Base-by-base conservation (phyloP, 2,113 vertebrate species). In the Beaufortia kweichowensis region DNA sequence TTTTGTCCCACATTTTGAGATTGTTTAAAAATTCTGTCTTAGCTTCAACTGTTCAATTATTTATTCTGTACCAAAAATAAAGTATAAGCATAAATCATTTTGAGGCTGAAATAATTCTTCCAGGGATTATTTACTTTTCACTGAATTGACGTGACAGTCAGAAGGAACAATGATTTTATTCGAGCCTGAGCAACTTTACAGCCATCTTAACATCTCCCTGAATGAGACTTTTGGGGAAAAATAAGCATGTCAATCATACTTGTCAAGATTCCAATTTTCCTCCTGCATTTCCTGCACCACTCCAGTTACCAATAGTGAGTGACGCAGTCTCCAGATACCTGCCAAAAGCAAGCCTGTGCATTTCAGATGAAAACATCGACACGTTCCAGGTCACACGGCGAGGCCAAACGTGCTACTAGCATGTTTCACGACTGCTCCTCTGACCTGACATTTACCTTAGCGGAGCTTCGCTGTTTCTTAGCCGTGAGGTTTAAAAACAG, bases 241-340 rank as follows among this genome's bases (percentile, higher is more conserved):
- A 86, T 81, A 77, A 79, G 82, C 69, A 68, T 88, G 87, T 87
- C 87, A 89, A 82, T 91, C 90, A 87, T 84, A 84, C 86, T 86
- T 87, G 87, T 89, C 88, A 88, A 84, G 79, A 88, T 90, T 88
- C 87, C 85, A 89, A 87, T 89, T 89, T 88, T 85, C 86, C 79
- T 75, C 86, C 76, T 83, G 83, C 80, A 73, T 89, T 85, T 86
- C 80, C 85, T 75, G 71, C 67, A 86, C 82, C 85, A 83, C 79
- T 83, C 72, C 71, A 6, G 6, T 14, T 43, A 84, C 61, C 78
- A 75, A 76, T 56, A 84, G 83, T 72, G 76, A 86, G 84, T 79
- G 35, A 88, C 79, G 72, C 78, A 85, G 86, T 87, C 89, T 87
- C 86, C 83, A 85, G 86, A 85, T 86, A 85, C 77, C 63, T 86